Base-by-base conservation (phyloP, 1,140 invertebrate species). In the Dreissena rostriformis region DNA sequence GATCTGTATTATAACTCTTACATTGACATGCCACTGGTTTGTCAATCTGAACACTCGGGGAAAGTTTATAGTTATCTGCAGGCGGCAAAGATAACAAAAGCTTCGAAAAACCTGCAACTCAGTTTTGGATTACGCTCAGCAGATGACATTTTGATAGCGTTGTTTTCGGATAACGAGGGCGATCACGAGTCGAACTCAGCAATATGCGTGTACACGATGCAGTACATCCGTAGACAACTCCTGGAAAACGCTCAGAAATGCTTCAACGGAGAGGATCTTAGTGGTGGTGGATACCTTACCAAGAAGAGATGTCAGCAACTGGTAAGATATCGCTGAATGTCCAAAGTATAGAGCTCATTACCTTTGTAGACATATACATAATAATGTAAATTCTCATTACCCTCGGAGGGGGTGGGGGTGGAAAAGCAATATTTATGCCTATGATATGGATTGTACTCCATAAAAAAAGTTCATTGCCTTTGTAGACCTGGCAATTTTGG, bases 201-300 rank as follows among this genome's bases (percentile, higher is more conserved):
- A 0, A 95, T 99, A 0, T 99, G 98, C 94, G 97, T 99, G 22
- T 99, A 98, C 93, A 97, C 97, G 0, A 95, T 99, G 77, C 98
- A 98, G 94, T 96, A 97, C n/a, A 98, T 99, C 81, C 95, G 98
- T 19, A 95, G 97, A 49, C 98, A 98, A 93, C 99, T 99, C 93
- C 98, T 98, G 96, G 97, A 98, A 93, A 99, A 99, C 92, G 99
- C 99, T 88, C 98, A 98, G 91, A 96, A 96, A 74, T 99, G 98
- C 93, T 99, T 98, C 93, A 97, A 96, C 92, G 98, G 98, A 0
- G 96, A 89, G 71, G 74, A 87, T 11, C 79, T 81, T 5, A 85
- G 87, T 26, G 86, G 88, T 72, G 88, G 88, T 15, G 87, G 87
- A 57, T 91, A 91, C 65, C 66, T 91, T 5, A 74, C 81, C 65